Evolutionary conservation across 2,888 invertebrate genomes (phyloP), one percentile per base, ranked within the genome.

Genomic region (Leuctra nigra): DNA sequence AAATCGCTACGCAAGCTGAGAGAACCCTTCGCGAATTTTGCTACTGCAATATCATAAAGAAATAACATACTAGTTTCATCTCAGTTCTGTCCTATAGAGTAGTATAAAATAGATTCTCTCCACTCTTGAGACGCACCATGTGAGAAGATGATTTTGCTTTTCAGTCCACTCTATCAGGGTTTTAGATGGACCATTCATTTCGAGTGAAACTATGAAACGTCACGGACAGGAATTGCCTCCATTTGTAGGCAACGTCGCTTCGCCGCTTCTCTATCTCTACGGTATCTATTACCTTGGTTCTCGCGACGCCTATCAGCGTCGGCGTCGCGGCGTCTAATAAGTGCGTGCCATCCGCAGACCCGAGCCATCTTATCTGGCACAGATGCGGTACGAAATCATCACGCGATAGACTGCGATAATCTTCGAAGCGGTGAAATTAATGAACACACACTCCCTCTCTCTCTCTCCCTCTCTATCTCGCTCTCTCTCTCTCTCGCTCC

Each of bases 11-110:
- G 44, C 44, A 20, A 44, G 44, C 44, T n/a, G 22, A 44, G 20
- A 44, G n/a, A 11, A 23, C n/a, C 22, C n/a, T 20, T 18, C 44
- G 3, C 13, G 44, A 20, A 44, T 56, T 56, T 52, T 56, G 50
- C 56, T 50, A 25, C 33, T 25, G 55, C 55, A 55, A 50, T 50
- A 47, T 48, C 55, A 22, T 48, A 55, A 50, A 56, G 41, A 25
- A 52, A 24, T 18, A 41, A 25, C 25, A 52, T 52, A 16, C 18
- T 44, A 20, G 44, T 22, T 39, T 39, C 20, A 20, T 7, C 11
- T 29, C 29, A 7, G 29, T 29, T 29, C 29, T 11, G 6, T 29
- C 11, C 29, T 29, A 7, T 6, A 7, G 29, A 11, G 6, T 29
- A 29, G 29, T 29, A 11, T 6, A 11, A 29, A 29, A 29, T 29